Percentiles rank a stretch among this genome's conserved stretches.
These are phyloP conservation scores for Poicephalus meyeri DNA, from an alignment of 2,113 vertebrate species.

Conservation along the genomic window DNA sequence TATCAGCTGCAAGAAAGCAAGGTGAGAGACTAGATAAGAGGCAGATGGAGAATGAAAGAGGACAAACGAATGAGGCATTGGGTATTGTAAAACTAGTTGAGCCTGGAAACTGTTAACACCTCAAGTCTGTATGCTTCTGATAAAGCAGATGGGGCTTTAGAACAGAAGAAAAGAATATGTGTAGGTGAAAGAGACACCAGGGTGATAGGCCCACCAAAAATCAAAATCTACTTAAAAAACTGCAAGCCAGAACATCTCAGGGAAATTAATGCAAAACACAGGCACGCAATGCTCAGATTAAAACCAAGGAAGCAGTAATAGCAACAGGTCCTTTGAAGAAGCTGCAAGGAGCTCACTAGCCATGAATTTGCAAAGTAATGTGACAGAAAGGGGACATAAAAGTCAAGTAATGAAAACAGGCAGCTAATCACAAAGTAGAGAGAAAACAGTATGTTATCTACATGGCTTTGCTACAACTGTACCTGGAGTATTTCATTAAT, in stretches of 20 bases:
- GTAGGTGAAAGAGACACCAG: neutral
- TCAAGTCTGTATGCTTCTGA: neutral
- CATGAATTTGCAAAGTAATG: neutral
- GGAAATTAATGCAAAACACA: neutral
- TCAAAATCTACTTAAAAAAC: neutral
- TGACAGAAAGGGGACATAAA: neutral
- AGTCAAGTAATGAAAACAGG: neutral
- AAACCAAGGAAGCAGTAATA: neutral
- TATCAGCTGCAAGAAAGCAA: neutral
- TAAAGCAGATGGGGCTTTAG: neutral
- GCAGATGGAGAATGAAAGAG: neutral
- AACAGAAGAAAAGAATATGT: neutral
- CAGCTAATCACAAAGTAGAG: neutral
- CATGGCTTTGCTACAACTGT: neutral
- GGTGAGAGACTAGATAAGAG: neutral
- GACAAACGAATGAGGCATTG: neutral
- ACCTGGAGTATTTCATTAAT: neutral
- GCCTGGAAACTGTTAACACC: neutral
- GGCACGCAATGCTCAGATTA: neutral
- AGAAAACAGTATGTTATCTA: neutral
- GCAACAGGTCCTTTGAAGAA: neutral
- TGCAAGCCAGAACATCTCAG: neutral
- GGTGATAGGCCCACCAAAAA: neutral
- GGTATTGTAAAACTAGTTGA: neutral
- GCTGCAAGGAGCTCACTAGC: neutral